These are phyloP conservation scores for Arremon aurantiirostris DNA, from an alignment of 2,797 vertebrate genomes.

Conservation along the genomic window DNA sequence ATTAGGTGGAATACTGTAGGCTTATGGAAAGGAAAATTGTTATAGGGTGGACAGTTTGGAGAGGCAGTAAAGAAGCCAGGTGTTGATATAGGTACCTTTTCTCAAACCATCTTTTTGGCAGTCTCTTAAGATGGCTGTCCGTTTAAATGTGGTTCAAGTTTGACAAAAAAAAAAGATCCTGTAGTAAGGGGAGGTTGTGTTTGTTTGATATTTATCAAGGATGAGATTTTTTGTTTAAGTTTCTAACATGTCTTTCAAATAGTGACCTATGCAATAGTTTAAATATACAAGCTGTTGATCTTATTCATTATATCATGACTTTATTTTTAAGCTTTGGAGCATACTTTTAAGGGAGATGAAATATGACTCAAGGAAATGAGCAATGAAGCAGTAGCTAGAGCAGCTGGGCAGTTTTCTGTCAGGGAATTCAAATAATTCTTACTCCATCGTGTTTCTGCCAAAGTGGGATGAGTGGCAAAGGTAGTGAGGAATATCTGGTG, in stretches of 20 bases:
- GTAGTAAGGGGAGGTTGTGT: background rate
- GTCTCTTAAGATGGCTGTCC: background rate
- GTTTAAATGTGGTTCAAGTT: background rate
- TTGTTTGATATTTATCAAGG: background rate
- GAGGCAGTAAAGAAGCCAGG: background rate
- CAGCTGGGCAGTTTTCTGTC: background rate
- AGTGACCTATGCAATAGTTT: background rate
- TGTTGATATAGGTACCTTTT: background rate
- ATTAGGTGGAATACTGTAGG: background rate
- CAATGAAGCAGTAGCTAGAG: background rate
- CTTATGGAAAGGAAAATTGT: background rate
- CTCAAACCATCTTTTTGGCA: background rate
- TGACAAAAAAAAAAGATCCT: background rate
- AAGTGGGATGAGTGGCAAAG: background rate
- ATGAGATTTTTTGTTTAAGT: background rate
- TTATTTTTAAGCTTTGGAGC: background rate
- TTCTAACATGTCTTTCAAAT: background rate
- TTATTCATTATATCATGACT: background rate
- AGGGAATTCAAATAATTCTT: background rate
- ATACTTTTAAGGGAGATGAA: background rate
- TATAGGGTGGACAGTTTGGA: background rate
- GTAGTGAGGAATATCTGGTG: background rate
- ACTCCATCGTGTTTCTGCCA: rapidly evolving
- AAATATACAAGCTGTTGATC: background rate
- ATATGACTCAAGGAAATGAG: background rate